Evolutionary conservation across 2,113 vertebrate species (phyloP).

Genomic region (Sigmodon hispidus): DNA sequence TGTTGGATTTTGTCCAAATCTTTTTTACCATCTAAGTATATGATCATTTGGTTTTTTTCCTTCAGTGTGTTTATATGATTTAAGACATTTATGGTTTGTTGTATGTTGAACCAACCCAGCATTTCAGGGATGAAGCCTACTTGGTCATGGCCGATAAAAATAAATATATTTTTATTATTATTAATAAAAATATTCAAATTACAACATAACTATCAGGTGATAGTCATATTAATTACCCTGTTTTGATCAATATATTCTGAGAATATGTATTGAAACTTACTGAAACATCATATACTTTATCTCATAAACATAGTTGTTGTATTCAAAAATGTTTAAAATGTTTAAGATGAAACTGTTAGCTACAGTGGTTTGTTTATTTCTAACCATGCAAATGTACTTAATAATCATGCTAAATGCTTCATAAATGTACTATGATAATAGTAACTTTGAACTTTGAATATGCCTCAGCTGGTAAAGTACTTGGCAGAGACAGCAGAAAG

Average conservation of each 20-base stretch:
- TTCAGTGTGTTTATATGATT: too few relatives aligned
- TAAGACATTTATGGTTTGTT: too few relatives aligned
- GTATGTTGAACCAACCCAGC: too few relatives aligned
- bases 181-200: neutral
- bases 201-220: neutral
- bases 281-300: neutral
- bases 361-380: neutral
- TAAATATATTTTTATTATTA: neutral
- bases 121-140: too few relatives aligned
- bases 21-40: too few relatives aligned
- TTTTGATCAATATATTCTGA: neutral
- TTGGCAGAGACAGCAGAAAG: neutral
- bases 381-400: neutral
- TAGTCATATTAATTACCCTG: neutral
- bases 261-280: neutral
- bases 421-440: neutral
- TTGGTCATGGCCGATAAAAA: accelerated
- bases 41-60: too few relatives aligned
- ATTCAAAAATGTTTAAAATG: neutral
- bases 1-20: too few relatives aligned
- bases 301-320: neutral
- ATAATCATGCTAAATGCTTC: neutral
- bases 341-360: neutral
- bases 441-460: neutral
- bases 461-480: neutral